phyloP scores from a whole-genome alignment of 2,888 invertebrate species.

The Lymantria monacha region DNA sequence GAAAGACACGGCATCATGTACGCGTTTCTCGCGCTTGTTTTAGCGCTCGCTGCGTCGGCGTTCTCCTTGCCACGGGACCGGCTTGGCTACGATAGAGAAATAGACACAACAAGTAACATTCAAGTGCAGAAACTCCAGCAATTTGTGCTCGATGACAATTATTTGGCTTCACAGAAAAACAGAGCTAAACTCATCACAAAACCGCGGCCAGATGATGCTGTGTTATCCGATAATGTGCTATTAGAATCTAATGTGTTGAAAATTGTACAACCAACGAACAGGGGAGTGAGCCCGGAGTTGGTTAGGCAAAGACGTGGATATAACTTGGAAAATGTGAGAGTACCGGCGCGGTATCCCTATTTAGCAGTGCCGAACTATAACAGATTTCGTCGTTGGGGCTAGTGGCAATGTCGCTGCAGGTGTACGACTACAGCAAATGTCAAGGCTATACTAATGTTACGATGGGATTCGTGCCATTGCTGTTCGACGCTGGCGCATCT shows the following conservation, averaged over 20 bases:
- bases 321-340: conserved; percentile 76
- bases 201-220: conserved; percentile 58
- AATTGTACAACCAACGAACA: conserved; percentile 59
- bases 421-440: conserved; percentile 58
- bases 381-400: conserved; percentile 76
- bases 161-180: conserved; percentile 60
- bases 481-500: conserved; percentile 44
- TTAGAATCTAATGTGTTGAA: conserved; percentile 70
- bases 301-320: conserved; percentile 71
- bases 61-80: conserved; percentile 55
- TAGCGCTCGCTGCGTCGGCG: conserved; percentile 54
- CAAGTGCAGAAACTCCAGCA: conserved; percentile 61
- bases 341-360: conserved; percentile 75
- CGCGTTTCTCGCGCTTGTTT: conserved; percentile 69
- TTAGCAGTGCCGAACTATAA: conserved; percentile 67
- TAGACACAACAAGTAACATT: conserved; percentile 59
- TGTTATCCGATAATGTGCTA: conserved; percentile 69
- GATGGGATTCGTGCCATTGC: conserved; percentile 30
- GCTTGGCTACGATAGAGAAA: conserved; percentile 70
- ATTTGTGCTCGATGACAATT: conserved; percentile 60
- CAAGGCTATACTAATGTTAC: conserved; percentile 67
- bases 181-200: conserved; percentile 70
- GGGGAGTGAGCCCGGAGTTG: conserved; percentile 48
- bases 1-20: conserved; percentile 73
- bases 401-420: conserved; percentile 43